phyloP scores from a whole-genome alignment of 2,113 vertebrate species.

The Madoqua kirkii region DNA sequence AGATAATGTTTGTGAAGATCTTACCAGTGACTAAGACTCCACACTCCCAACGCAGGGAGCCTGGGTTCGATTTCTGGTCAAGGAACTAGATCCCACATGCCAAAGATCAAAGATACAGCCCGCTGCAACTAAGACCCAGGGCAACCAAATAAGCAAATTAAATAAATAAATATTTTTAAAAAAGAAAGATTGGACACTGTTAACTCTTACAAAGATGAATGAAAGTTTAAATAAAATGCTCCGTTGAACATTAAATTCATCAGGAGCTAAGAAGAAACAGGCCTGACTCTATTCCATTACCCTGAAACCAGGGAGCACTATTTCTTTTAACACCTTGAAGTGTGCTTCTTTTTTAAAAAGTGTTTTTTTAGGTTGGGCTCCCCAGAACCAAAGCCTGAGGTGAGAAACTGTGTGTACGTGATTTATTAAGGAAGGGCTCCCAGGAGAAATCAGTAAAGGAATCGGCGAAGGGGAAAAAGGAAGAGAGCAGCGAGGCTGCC shows the following conservation, averaged over 20 bases:
- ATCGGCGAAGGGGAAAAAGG: too few relatives aligned
- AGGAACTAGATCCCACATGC: not conserved
- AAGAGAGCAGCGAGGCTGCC: not conserved
- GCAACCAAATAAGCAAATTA: not conserved
- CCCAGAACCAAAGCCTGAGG: not conserved
- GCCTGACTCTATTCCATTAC: not conserved
- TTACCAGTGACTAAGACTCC: not conserved
- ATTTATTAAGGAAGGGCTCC: not conserved
- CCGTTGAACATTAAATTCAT: not conserved
- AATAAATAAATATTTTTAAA: not conserved
- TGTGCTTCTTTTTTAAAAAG: not conserved
- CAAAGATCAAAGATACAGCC: not conserved
- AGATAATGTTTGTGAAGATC: not conserved
- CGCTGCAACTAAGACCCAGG: not conserved
- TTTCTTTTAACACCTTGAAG: not conserved
- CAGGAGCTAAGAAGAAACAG: not conserved
- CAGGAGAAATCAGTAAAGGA: not conserved
- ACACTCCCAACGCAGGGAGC: not conserved
- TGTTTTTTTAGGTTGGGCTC: not conserved
- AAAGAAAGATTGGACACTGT: not conserved
- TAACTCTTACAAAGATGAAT: not conserved
- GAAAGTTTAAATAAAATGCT: not conserved
- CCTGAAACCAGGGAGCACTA: not conserved
- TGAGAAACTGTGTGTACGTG: not conserved
- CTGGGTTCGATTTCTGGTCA: not conserved